Evolutionary conservation across 2,113 vertebrate species (phyloP).

Genomic region (Aspidoscelis tigris): DNA sequence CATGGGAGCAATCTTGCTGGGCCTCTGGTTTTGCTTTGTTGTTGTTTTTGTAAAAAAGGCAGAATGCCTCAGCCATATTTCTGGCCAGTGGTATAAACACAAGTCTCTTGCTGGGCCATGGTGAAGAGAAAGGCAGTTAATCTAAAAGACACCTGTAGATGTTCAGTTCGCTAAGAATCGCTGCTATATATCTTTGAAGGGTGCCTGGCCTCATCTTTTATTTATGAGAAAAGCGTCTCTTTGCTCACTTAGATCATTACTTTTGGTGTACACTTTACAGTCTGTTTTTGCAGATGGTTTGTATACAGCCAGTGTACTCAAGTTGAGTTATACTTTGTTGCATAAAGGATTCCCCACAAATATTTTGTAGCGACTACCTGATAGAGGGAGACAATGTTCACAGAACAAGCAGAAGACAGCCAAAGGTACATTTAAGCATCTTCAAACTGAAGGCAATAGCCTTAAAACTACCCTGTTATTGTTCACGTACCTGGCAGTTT

Average conservation of each 20-base stretch:
- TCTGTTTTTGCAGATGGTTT: conserved; percentile 48
- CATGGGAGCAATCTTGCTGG: conserved; percentile 6
- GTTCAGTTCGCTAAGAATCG: conserved; percentile 34
- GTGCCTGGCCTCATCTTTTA: conserved; percentile 47
- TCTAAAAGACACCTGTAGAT: conserved; percentile 36
- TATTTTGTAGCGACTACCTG: conserved; percentile 41
- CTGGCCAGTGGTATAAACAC: conserved; percentile 44
- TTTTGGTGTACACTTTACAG: conserved; percentile 60
- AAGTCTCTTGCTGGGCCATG: conserved; percentile 37
- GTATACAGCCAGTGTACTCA: conserved; percentile 41
- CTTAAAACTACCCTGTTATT: neutral
- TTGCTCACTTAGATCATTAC: conserved; percentile 44
- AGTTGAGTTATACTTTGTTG: conserved; percentile 49
- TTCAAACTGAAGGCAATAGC: neutral
- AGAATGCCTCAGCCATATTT: conserved; percentile 36
- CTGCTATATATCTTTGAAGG: conserved; percentile 46
- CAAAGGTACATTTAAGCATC: conserved; percentile 12
- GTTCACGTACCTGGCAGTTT: neutral
- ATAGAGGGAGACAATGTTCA: conserved; percentile 45
- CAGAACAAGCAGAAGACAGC: conserved; percentile 30
- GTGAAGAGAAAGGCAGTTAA: conserved; percentile 45
- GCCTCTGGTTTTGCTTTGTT: too few relatives aligned
- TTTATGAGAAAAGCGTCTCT: conserved; percentile 51
- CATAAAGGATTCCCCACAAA: conserved; percentile 54
- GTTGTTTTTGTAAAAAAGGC: neutral